Percentiles rank a stretch among this genome's conserved stretches.
phyloP scores from a whole-genome alignment of 2,113 vertebrate genomes.

The Laticauda laticaudata region DNA sequence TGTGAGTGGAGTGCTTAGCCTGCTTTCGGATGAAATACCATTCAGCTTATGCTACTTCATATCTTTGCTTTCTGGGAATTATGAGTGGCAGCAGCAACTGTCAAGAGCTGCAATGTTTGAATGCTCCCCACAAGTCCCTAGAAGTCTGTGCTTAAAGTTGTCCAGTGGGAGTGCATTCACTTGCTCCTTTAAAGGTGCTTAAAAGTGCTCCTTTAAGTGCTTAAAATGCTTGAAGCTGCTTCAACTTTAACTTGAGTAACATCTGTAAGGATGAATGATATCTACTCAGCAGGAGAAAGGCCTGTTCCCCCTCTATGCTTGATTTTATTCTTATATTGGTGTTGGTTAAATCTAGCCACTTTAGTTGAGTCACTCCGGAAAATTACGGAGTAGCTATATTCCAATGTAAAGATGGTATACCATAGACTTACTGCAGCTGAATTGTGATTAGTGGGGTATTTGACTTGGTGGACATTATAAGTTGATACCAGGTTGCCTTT shows the following conservation, averaged over 20 bases:
- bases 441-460: not conserved
- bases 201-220: not conserved
- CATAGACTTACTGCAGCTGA: not conserved
- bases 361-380: not conserved
- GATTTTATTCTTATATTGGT: not conserved
- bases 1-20: not conserved
- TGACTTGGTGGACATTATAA: not conserved
- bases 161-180: not conserved
- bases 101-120: not conserved
- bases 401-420: not conserved
- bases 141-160: not conserved
- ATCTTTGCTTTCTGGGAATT: not conserved
- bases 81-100: not conserved
- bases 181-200: not conserved
- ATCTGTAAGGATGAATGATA: not conserved
- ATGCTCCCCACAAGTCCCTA: not conserved
- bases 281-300: not conserved
- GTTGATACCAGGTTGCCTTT: not conserved
- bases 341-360: not conserved
- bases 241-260: not conserved
- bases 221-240: not conserved
- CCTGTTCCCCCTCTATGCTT: not conserved
- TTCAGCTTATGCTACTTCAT: not conserved
- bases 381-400: not conserved
- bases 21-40: not conserved